phyloP scores from a whole-genome alignment of 1,140 invertebrate species.

The Drosophila subpulchrella region DNA sequence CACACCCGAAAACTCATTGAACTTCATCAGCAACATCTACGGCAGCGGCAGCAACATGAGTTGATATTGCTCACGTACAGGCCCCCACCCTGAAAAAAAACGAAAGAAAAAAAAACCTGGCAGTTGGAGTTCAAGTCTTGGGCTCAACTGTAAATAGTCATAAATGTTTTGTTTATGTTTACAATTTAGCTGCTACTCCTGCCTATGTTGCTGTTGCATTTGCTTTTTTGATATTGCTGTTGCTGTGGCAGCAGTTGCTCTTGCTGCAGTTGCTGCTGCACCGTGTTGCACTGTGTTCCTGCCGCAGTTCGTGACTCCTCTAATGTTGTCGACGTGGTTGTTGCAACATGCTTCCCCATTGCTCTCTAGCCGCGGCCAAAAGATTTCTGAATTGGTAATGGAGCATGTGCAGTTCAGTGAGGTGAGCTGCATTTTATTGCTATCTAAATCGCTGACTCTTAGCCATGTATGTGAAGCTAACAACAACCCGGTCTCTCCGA shows the following conservation, averaged over 20 bases:
- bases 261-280: conserved; percentile 2
- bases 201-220: conserved; percentile 4
- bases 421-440: conserved; percentile 80
- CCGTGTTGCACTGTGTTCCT: conserved; percentile 40
- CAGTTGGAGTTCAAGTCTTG: conserved; percentile 52
- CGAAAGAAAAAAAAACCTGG: background rate
- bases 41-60: conserved; percentile 12
- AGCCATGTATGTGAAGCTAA: conserved; percentile 62
- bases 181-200: conserved; percentile 74
- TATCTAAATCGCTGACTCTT: conserved; percentile 74
- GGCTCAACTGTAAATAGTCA: conserved; percentile 80
- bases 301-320: conserved; percentile 75
- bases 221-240: conserved; percentile 6
- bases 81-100: conserved; percentile 4
- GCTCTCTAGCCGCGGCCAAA: conserved; percentile 50
- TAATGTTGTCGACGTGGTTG: conserved; percentile 81
- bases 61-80: conserved; percentile 58
- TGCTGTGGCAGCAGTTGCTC: background rate
- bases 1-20: conserved; percentile 78
- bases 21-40: conserved; percentile 62
- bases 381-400: conserved; percentile 82
- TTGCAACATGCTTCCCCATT: conserved; percentile 62
- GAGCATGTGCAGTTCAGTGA: conserved; percentile 78
- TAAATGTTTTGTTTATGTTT: conserved; percentile 83
- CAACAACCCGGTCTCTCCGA: conserved; percentile 11